A percentile compares a stretch with the other conserved stretches of the same genome.
phyloP scores from a whole-genome alignment of 2,113 vertebrate genomes.

The Leiothrix lutea region DNA sequence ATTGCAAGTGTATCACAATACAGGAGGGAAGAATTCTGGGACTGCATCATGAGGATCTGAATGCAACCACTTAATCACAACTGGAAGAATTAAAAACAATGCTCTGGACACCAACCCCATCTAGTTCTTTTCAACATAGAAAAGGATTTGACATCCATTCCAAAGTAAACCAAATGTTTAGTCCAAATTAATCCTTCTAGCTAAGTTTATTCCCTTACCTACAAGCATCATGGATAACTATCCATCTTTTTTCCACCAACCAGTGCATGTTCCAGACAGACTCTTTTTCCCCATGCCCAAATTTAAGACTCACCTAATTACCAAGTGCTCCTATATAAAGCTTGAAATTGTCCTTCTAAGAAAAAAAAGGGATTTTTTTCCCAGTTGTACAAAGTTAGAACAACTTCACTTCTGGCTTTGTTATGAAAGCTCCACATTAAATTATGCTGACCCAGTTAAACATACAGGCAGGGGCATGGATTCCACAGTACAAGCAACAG shows the following conservation, averaged over 20 bases:
- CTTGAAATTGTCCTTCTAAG: background rate
- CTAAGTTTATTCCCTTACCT: background rate
- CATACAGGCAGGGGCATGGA: background rate
- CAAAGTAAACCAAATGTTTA: background rate
- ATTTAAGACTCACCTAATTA: background rate
- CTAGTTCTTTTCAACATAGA: background rate
- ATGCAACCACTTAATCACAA: background rate
- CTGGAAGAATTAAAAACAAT: background rate
- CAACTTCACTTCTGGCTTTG: background rate
- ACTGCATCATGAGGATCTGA: background rate
- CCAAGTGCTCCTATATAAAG: background rate
- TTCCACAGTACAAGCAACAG: background rate
- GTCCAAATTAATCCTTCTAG: background rate
- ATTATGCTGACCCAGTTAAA: constrained; percentile 14
- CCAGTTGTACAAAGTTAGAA: background rate
- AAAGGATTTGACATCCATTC: background rate
- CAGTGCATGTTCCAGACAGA: background rate
- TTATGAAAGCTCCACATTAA: background rate
- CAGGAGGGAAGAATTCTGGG: background rate
- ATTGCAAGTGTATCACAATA: background rate
- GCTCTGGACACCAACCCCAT: background rate
- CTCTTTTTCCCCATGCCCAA: background rate
- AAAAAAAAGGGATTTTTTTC: background rate
- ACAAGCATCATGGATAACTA: background rate
- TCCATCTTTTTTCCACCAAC: accelerated